Base-by-base conservation (phyloP, 2,797 vertebrate genomes). In the Atherinosoma microstoma region DNA sequence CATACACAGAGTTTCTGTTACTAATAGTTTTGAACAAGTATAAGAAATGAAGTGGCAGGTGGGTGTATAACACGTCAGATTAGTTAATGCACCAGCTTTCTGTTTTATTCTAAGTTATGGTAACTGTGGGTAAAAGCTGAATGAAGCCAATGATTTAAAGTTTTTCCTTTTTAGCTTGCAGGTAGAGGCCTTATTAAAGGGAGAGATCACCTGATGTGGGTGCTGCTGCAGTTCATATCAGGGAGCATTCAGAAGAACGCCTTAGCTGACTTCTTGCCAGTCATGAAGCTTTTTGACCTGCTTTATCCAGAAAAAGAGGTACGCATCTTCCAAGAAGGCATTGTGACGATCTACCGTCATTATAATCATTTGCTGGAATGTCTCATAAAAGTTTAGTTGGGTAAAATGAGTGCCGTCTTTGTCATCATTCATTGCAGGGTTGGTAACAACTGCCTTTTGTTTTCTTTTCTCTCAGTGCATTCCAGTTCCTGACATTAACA, bases 271-370 rank as follows among this genome's bases (percentile, higher is more conserved):
- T 99, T 99, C 90, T 96, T 99, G 32, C 98, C 98, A 0, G 98
- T 99, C 79, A 99, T 99, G 98, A 99, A 99, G 92, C 96, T 99
- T n/a, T 99, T 99, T 78, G 98, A 99, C 84, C 96, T 99, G 68
- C 94, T 99, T 2, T 99, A 99, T 74, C 98, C 98, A 36, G 98
- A 99, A 88, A 99, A 99, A 89, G 98, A 99, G 93, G 98, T 98
- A 90, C 16, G 32, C 1, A 1, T 24, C 10, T 61, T 27, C 57
- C 2, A 38, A 63, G 24, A 20, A 49, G 9, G 7, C 7, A 20
- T 12, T 53, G 49, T 5, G 1, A 45, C 22, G 51, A 18, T 2
- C 2, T 11, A n/a, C 3, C 4, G 22, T 45, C 27, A n/a, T 27
- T 30, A n/a, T 30, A 15, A 20, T 29, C 4, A 22, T 12, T 47